Conservation (phyloP, 2,888 invertebrate species). For the Meteorus colon region DNA sequence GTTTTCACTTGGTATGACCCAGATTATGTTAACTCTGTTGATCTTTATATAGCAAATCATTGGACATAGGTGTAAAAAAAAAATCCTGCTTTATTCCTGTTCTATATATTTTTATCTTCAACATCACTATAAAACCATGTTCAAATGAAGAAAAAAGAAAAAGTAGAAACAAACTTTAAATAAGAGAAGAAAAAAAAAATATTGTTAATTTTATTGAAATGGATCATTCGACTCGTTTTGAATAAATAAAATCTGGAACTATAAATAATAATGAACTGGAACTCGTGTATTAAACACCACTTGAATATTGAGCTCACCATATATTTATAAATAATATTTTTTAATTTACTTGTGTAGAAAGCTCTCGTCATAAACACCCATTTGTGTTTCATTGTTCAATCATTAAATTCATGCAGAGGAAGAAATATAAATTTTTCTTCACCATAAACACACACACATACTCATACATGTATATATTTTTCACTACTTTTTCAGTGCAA, state of each 20-base stretch:
- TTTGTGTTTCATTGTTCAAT: conserved; percentile 24
- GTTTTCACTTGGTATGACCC: conserved; percentile 72
- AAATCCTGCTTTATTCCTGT: not conserved
- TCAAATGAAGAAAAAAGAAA: not conserved
- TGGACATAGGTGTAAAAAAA: not conserved
- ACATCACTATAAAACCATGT: not conserved
- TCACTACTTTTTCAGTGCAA: not conserved
- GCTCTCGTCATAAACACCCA: conserved; percentile 12
- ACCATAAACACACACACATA: not conserved
- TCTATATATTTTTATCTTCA: conserved; percentile 3
- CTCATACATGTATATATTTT: not conserved
- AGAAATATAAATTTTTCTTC: not conserved
- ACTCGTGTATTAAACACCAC: not conserved
- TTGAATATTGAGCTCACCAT: not conserved
- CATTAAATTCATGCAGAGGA: not conserved
- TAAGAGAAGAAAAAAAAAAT: not conserved
- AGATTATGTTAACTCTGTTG: conserved; percentile 52
- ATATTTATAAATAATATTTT: conserved; percentile 11
- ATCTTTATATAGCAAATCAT: conserved; percentile 5
- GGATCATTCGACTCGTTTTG: conserved; percentile 1
- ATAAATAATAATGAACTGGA: conserved; percentile 35
- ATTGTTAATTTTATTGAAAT: conserved; percentile 13
- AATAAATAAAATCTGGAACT: conserved; percentile 22
- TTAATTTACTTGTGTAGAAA: conserved; percentile 12
- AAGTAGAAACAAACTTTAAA: not conserved